Conservation (phyloP, 2,113 vertebrate species). For the Pedionomus torquatus region DNA sequence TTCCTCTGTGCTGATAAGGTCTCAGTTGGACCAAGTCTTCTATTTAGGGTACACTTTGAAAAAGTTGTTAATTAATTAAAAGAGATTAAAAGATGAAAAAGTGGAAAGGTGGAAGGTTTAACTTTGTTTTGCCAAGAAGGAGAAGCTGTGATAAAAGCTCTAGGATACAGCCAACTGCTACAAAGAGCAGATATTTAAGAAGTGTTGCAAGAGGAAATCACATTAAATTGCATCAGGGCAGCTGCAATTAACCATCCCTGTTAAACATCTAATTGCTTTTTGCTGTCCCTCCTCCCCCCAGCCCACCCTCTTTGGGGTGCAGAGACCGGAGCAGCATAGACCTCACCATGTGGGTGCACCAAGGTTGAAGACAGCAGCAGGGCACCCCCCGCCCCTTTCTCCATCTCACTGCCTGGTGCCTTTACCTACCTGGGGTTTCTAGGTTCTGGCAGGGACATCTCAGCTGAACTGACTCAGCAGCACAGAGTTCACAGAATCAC, state of each 20-base stretch:
- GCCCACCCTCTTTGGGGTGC: background rate
- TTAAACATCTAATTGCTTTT: background rate
- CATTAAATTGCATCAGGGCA: slow-evolving; percentile 3
- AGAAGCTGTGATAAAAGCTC: slow-evolving; percentile 22
- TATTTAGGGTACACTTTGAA: background rate
- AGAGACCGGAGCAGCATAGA: background rate
- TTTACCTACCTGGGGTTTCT: background rate
- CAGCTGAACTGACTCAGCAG: background rate
- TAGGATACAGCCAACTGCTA: background rate
- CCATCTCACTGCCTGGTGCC: background rate
- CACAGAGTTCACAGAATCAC: background rate
- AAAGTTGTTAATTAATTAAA: background rate
- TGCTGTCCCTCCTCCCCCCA: background rate
- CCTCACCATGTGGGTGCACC: background rate
- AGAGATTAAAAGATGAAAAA: background rate
- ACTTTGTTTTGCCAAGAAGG: slow-evolving; percentile 35
- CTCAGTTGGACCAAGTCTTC: background rate
- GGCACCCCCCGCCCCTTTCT: fast-evolving
- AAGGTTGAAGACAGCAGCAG: background rate
- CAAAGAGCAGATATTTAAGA: background rate
- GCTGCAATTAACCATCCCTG: background rate
- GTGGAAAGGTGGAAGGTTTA: background rate
- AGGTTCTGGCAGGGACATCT: background rate
- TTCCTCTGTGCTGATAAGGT: background rate
- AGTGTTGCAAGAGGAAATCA: slow-evolving; percentile 38